These are phyloP conservation scores for Anthopleura sola DNA, from an alignment of 64 coral and sea anemone species.

Conservation along the genomic window DNA sequence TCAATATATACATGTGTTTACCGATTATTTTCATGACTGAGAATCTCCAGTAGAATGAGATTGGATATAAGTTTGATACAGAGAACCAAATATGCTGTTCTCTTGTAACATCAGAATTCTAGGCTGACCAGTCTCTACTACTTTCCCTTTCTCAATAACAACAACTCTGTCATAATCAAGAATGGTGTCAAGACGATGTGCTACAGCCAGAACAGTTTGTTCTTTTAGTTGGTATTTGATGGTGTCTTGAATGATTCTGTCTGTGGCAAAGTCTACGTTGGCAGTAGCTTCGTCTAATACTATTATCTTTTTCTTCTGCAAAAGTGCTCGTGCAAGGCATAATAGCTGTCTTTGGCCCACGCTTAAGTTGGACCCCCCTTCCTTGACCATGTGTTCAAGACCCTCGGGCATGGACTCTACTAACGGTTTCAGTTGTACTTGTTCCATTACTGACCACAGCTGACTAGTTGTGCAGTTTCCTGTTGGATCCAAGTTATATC, in stretches of 20 bases:
- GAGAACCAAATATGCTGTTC: constrained; percentile 4
- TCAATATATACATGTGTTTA: no score
- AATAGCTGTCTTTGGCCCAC: constrained; percentile 21
- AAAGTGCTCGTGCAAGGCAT: constrained; percentile 12
- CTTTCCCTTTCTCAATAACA: constrained; percentile 8
- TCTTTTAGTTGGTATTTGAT: not conserved
- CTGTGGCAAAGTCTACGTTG: constrained; percentile 1
- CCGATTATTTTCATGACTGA: no score
- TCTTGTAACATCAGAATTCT: not conserved
- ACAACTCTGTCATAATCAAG: constrained; percentile 6
- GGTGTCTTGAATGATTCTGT: constrained; percentile 16
- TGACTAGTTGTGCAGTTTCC: not conserved
- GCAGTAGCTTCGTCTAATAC: constrained; percentile 21
- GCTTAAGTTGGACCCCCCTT: constrained; percentile 11
- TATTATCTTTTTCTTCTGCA: constrained; percentile 12
- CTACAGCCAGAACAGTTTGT: constrained; percentile 4
- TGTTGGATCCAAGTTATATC: constrained; percentile 6
- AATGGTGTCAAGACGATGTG: constrained; percentile 11
- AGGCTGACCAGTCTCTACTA: constrained; percentile 7
- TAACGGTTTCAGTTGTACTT: not conserved
- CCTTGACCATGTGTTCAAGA: not conserved
- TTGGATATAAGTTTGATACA: not conserved
- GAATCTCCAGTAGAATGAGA: not conserved
- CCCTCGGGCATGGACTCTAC: not conserved
- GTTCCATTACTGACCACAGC: not conserved